phyloP scores from a whole-genome alignment of 2,888 invertebrate genomes.

The Diploptera punctata region DNA sequence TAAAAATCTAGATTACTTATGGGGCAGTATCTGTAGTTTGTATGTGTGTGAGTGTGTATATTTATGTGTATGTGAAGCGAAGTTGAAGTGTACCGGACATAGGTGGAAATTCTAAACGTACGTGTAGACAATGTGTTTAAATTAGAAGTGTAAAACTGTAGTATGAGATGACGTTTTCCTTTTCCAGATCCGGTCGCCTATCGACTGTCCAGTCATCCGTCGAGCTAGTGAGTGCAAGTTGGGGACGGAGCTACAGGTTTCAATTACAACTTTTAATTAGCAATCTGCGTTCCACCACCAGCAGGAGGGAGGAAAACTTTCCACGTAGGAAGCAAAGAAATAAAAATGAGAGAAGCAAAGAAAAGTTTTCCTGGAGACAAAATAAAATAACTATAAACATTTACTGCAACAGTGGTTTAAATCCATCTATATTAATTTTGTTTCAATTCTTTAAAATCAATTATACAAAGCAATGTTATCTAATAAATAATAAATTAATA shows the following conservation, averaged over 20 bases:
- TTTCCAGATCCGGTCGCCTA: not conserved
- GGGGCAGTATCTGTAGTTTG: too few species aligned
- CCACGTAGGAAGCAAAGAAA: slow-evolving; percentile 6
- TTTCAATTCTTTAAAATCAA: too few species aligned
- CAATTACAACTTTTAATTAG: slow-evolving; percentile 32
- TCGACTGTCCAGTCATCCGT: not conserved
- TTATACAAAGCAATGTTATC: too few species aligned
- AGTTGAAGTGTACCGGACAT: too few species aligned
- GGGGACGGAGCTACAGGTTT: slow-evolving; percentile 14
- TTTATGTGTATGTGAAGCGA: too few species aligned
- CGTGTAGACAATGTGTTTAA: not conserved
- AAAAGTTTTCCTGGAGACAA: slow-evolving; percentile 20
- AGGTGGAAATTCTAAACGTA: too few species aligned
- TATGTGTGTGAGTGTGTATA: too few species aligned
- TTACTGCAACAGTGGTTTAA: slow-evolving; percentile 1
- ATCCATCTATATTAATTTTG: not conserved
- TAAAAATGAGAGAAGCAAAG: slow-evolving; percentile 4
- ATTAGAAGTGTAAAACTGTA: too few species aligned
- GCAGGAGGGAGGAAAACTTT: not conserved
- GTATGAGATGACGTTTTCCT: too few species aligned
- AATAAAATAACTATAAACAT: slow-evolving; percentile 20
- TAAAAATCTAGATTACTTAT: too few species aligned
- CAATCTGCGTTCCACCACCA: slow-evolving; percentile 18
- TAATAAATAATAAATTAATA: too few species aligned
- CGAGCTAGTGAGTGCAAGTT: not conserved